A percentile compares a stretch with the other conserved stretches of the same genome.
phyloP scores from a whole-genome alignment of 2,113 vertebrate genomes.

The Martes martes region DNA sequence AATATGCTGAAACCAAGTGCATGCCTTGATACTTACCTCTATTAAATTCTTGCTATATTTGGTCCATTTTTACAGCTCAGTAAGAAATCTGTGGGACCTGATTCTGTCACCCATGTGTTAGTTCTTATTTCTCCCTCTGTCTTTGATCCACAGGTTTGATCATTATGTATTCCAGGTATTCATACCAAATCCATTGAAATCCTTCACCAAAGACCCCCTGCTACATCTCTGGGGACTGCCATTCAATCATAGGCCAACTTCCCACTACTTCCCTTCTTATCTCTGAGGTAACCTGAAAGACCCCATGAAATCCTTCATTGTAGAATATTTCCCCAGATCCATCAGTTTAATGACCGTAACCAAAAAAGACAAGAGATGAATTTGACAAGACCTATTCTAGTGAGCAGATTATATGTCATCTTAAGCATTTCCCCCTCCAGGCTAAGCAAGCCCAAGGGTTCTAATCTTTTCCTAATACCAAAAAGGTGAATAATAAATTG shows the following conservation, averaged over 20 bases:
- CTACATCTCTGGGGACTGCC: neutral
- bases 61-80: neutral
- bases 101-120: neutral
- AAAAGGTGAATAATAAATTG: neutral
- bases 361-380: neutral
- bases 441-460: neutral
- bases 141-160: neutral
- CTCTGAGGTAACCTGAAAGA: neutral
- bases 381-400: neutral
- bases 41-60: constrained; percentile 22
- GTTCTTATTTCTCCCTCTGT: neutral
- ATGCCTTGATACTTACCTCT: neutral
- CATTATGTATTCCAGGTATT: neutral
- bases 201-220: neutral
- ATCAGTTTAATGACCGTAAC: constrained; percentile 18
- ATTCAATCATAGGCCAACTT: neutral
- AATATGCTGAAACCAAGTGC: neutral
- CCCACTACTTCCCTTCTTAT: neutral
- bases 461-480: neutral
- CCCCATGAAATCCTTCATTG: neutral
- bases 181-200: neutral
- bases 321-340: neutral
- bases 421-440: neutral
- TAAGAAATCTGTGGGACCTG: neutral
- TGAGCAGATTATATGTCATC: neutral